These are phyloP conservation scores for Hetaerina titia DNA, from an alignment of 2,888 invertebrate species.

Conservation along the genomic window DNA sequence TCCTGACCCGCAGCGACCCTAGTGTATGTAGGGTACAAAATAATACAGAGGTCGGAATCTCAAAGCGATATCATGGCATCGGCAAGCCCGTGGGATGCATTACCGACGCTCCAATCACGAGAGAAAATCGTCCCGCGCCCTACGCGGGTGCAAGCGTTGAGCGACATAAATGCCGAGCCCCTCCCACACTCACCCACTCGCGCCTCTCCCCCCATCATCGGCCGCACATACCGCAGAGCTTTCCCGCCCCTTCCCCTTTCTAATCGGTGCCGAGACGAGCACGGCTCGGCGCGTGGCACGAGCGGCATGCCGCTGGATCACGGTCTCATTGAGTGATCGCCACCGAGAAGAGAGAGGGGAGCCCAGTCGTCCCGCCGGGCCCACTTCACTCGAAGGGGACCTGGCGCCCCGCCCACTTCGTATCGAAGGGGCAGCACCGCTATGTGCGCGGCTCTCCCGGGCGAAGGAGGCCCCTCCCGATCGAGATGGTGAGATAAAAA, in stretches of 20 bases:
- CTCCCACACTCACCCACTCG: not conserved
- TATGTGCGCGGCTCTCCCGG: not conserved
- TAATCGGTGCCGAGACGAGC: not conserved
- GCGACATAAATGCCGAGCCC: not conserved
- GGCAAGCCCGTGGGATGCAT: too few species aligned
- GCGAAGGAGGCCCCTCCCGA: not conserved
- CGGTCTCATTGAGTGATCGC: not conserved
- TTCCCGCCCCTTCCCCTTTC: not conserved
- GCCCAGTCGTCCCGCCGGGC: not conserved
- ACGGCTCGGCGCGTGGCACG: not conserved
- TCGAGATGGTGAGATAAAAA: not conserved
- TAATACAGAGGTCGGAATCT: too few species aligned
- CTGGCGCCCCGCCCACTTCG: constrained; percentile 1
- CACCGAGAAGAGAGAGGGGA: not conserved
- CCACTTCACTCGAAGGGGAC: not conserved
- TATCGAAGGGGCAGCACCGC: not conserved
- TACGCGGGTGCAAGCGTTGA: not conserved
- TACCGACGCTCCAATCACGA: not conserved
- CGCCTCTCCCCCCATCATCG: not conserved
- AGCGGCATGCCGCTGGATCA: not conserved
- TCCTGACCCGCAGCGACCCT: too few species aligned
- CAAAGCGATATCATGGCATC: too few species aligned
- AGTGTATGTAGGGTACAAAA: too few species aligned
- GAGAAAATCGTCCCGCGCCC: not conserved
- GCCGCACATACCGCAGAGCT: not conserved